Evolutionary conservation across 2,888 invertebrate species (phyloP), one percentile per base, ranked within the genome.

Genomic region (Sabellastarte sp.): DNA sequence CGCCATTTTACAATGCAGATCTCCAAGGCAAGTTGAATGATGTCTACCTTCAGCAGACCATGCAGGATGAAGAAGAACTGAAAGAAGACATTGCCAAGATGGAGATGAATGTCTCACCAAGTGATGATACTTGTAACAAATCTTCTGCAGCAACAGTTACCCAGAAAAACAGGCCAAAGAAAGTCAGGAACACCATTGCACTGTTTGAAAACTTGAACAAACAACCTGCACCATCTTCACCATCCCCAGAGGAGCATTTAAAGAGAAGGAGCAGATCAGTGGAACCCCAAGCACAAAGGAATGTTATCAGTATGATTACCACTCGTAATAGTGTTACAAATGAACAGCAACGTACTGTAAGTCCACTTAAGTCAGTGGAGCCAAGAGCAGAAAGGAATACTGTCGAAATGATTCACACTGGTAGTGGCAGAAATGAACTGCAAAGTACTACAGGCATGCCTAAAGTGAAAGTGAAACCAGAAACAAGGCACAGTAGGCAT

Each of bases 151-250:
- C 10, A 20, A 10, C 10, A 41, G 10, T 20, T 15, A 10, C 10
- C 10, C 20, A 10, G 10, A 41, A 41, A 15, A 41, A 41, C 20
- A 32, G 50, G 33, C 57, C 32, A 32, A 59, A 53, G 26, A 55
- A 57, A 3, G 60, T 63, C 30, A 41, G 53, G 5, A 28, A 59
- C 5, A 63, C 53, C 32, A 64, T 64, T 3, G 61, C 57, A 24
- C 55, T 64, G 61, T 64, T 64, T 30, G 64, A 64, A 26, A 61
- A 61, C 58, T 61, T 64, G 24, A 60, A 61, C 31, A 32, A 33
- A 15, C 56, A 15, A 15, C 41, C 41, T 41, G n/a, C n/a, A n/a
- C n/a, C n/a, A n/a, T n/a, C n/a, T n/a, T n/a, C n/a, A n/a, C 41
- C 41, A 15, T 20, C n/a, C 1, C 41, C 63, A 31, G 52, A n/a